Evolutionary conservation across 1,140 invertebrate species (phyloP).

Genomic region (Gryllus bimaculatus): DNA sequence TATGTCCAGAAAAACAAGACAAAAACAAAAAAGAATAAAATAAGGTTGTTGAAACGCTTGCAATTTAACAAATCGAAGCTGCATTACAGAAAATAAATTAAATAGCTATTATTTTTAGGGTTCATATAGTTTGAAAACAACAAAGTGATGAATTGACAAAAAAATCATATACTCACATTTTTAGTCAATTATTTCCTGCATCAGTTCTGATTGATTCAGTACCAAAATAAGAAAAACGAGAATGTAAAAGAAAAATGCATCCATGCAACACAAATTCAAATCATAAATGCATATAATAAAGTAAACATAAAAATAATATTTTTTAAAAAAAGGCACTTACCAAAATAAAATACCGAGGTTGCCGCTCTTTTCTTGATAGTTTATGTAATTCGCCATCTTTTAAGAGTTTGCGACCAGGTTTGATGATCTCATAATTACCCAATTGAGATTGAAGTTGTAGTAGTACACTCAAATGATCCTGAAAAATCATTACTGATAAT

Average conservation of each 20-base stretch:
- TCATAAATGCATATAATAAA: too few species aligned
- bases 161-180: too few species aligned
- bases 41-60: neutral
- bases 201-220: too few species aligned
- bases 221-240: too few species aligned
- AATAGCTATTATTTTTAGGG: conserved; percentile 15
- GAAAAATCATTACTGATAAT: conserved; percentile 33
- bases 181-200: too few species aligned
- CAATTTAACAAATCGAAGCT: neutral
- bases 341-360: conserved; percentile 60
- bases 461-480: conserved; percentile 48
- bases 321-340: conserved; percentile 35
- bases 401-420: conserved; percentile 54
- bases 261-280: too few species aligned
- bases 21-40: neutral
- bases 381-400: conserved; percentile 61
- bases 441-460: conserved; percentile 46
- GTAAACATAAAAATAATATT: too few species aligned
- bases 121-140: too few species aligned
- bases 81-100: conserved; percentile 5
- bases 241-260: too few species aligned
- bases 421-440: conserved; percentile 54
- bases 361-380: conserved; percentile 54
- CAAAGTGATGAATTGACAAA: too few species aligned
- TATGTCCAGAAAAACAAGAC: neutral